These are phyloP conservation scores for Echinops telfairi DNA, from an alignment of 2,113 vertebrate species.

Conservation along the genomic window DNA sequence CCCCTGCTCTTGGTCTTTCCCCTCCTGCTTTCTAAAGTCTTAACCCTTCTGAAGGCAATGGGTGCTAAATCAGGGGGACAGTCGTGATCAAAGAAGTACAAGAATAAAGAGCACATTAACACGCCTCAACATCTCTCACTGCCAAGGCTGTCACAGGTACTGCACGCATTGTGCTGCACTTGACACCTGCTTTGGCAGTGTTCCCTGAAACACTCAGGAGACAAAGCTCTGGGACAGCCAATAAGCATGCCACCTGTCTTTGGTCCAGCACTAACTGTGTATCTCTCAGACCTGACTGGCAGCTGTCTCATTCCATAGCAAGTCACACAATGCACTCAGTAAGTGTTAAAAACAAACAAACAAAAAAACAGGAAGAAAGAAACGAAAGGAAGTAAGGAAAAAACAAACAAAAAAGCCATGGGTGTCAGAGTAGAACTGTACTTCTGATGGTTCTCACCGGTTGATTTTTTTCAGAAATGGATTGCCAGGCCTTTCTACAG, in stretches of 20 bases:
- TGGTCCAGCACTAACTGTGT: background rate
- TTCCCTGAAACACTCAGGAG: background rate
- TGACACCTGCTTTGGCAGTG: background rate
- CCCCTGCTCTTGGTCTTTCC: too few species aligned
- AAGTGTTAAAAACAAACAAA: too few species aligned
- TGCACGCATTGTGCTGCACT: background rate
- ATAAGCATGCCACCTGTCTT: background rate
- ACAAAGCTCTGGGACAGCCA: background rate
- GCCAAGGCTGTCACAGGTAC: background rate
- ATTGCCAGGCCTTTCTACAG: too few species aligned
- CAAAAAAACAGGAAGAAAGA: too few species aligned
- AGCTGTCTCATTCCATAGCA: background rate
- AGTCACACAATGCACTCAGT: background rate
- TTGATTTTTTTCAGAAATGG: too few species aligned
- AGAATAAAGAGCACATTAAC: background rate
- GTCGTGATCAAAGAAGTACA: background rate
- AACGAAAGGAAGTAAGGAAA: too few species aligned
- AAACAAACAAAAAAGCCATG: background rate
- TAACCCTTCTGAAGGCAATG: slow-evolving; percentile 32
- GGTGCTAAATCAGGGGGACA: background rate
- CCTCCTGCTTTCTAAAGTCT: background rate
- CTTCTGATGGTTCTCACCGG: background rate
- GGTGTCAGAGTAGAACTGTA: background rate
- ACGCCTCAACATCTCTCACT: background rate
- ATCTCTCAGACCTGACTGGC: background rate